Base-by-base conservation (phyloP, 2,113 vertebrate genomes). In the Fregata magnificens region DNA sequence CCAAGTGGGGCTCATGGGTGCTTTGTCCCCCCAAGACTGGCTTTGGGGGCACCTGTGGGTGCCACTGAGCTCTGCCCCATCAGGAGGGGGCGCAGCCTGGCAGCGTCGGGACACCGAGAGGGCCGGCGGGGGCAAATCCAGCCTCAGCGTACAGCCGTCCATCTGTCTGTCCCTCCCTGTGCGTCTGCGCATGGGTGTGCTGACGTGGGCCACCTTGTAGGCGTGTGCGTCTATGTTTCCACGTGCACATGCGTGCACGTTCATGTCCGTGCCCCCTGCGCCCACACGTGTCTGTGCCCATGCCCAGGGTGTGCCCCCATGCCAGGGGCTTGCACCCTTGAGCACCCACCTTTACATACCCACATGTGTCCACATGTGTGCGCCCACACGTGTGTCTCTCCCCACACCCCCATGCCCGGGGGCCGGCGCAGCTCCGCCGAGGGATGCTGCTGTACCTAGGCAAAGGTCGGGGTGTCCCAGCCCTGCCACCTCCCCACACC, bases 251-350 rank as follows among this genome's bases (percentile, higher is more conserved):
- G 5, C 32, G 62, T 31, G 70, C 20, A 5, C 2, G 0, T 10
- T 16, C 2, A 0, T 4, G 17, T 11, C 29, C 0, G 0, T 31
- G 31, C 2, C n/a, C 42, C 29, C 3, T 3, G 26, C 8, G 8
- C 38, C 15, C 63, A 45, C 9, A 3, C 6, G 0, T 16, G 18
- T 36, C 50, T 10, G 24, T 32, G 34, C 31, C 31, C 70, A 11
- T 4, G 0, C 28, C 32, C 1, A 1, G 40, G 21, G 5, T 7
- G 20, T 28, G 11, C 26, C 38, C 40, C 17, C 17, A 3, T 1
- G 5, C 42, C 56, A 9, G 4, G 19, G n/a, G 14, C 10, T 15
- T 31, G 80, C 58, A 61, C 10, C n/a, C 31, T 34, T 2, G 4
- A 55, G 70, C 65, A 40, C 79, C 49, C 42, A 13, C 71, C n/a